A percentile compares a stretch with the other conserved stretches of the same genome.
These are phyloP conservation scores for Nemurella pictetii DNA, from an alignment of 2,888 invertebrate genomes.

Conservation along the genomic window DNA sequence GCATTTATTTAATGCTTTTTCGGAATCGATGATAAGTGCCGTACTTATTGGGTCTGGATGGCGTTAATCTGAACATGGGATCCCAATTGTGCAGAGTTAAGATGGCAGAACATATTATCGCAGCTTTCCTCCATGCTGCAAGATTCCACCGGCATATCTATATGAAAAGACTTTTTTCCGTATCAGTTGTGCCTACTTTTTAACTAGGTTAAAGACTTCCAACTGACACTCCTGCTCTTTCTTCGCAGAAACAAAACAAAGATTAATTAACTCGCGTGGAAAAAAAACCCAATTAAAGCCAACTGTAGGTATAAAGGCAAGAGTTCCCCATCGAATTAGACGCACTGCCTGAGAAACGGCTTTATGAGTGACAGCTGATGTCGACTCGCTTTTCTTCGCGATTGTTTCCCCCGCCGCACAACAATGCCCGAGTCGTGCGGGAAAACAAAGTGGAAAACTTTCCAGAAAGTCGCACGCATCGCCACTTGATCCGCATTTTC, in stretches of 20 bases:
- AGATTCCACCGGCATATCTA: background rate
- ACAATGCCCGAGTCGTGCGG: background rate
- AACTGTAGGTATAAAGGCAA: background rate
- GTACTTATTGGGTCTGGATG: background rate
- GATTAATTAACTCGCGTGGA: background rate
- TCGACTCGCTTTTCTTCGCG: background rate
- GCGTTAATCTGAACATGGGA: background rate
- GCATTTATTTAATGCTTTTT: background rate
- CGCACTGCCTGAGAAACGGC: background rate
- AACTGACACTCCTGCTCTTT: background rate
- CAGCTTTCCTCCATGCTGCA: background rate
- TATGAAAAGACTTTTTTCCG: background rate
- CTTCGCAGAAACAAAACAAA: background rate
- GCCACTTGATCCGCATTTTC: background rate
- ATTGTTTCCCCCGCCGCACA: background rate
- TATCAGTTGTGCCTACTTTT: background rate
- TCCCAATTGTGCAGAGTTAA: background rate
- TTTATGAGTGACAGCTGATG: background rate
- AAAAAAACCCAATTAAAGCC: background rate
- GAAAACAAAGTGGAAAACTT: background rate
- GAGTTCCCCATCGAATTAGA: background rate
- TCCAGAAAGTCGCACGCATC: background rate
- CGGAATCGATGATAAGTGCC: background rate
- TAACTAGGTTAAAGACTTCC: background rate
- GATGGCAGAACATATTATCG: background rate